A percentile compares a stretch with the other conserved stretches of the same genome.
Conservation (phyloP, 2,797 vertebrate genomes). For the Oophaga sylvatica region DNA sequence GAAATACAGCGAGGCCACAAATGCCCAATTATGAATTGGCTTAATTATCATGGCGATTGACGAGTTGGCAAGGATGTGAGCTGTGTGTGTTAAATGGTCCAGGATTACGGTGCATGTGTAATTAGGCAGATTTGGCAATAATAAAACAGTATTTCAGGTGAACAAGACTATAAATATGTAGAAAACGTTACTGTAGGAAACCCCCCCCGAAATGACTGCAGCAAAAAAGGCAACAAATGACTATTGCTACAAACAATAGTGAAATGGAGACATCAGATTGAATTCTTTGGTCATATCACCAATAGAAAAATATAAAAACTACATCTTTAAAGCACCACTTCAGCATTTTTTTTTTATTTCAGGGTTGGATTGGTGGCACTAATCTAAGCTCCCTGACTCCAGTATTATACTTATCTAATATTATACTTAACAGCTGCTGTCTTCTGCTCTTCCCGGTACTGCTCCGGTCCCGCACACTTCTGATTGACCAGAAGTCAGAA, state of each 20-base stretch:
- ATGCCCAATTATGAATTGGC: constrained; percentile 33
- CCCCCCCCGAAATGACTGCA: not conserved
- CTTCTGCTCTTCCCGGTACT: too few relatives aligned
- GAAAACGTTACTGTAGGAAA: not conserved
- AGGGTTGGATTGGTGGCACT: too few relatives aligned
- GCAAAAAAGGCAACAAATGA: not conserved
- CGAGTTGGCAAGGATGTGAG: not conserved
- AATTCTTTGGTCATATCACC: not conserved
- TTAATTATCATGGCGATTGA: constrained; percentile 27
- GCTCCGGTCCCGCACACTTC: too few relatives aligned
- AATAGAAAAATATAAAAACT: not conserved
- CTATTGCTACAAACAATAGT: not conserved
- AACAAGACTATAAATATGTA: not conserved
- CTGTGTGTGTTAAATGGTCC: constrained; percentile 28
- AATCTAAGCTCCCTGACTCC: too few relatives aligned
- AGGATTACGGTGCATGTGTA: constrained; percentile 3
- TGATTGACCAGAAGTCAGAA: too few relatives aligned
- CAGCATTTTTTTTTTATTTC: too few relatives aligned
- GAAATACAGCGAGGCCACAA: not conserved
- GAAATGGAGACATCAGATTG: not conserved
- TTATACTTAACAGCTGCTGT: too few relatives aligned
- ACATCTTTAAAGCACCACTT: not conserved
- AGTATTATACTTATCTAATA: too few relatives aligned
- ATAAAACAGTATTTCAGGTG: not conserved
- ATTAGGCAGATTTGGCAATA: constrained; percentile 10